Conservation (phyloP, 2,797 vertebrate species). For the Coendou prehensilis region DNA sequence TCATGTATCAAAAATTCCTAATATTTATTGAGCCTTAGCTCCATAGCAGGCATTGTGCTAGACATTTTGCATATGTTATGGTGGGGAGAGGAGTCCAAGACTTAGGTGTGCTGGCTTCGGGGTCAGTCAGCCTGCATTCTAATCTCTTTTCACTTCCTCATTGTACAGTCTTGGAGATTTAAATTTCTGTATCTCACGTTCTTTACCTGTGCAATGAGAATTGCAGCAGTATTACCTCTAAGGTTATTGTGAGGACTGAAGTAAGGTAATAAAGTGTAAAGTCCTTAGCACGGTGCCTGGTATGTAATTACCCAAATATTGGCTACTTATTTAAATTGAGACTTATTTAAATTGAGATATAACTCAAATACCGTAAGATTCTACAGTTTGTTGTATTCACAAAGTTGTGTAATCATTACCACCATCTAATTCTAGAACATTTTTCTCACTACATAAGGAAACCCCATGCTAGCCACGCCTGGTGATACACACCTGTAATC, state of each 20-base stretch:
- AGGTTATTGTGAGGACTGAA: neutral
- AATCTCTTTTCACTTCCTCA: neutral
- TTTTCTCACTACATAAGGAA: neutral
- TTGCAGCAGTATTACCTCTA: neutral
- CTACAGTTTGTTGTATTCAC: neutral
- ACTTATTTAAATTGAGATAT: neutral
- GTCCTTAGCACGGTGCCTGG: neutral
- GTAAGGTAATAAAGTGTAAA: neutral
- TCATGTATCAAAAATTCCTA: neutral
- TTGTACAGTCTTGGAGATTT: neutral
- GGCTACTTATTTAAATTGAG: neutral
- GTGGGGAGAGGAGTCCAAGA: neutral
- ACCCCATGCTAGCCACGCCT: neutral
- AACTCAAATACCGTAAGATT: neutral
- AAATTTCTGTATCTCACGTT: slow-evolving; percentile 4
- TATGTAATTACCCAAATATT: neutral
- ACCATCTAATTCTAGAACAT: neutral
- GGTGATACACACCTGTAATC: neutral
- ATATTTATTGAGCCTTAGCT: neutral
- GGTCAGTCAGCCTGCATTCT: neutral
- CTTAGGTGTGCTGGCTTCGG: neutral
- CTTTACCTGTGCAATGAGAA: neutral
- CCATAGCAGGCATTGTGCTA: neutral
- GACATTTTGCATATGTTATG: neutral
- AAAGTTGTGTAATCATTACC: neutral